Conservation (phyloP, 2,888 invertebrate genomes). For the Notodonta ziczac region DNA sequence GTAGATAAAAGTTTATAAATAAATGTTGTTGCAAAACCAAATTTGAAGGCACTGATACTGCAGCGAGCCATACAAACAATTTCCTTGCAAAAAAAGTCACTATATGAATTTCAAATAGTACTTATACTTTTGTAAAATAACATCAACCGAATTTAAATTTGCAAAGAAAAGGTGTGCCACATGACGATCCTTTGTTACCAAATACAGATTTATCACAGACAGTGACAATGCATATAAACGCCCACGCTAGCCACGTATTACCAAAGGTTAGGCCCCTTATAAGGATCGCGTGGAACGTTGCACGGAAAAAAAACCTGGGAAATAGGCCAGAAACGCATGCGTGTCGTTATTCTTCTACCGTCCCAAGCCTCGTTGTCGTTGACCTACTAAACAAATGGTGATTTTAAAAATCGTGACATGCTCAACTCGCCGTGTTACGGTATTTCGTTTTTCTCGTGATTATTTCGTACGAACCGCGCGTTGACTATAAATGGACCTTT, state of each 20-base stretch:
- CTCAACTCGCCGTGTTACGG: slow-evolving; percentile 45
- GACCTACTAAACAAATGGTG: slow-evolving; percentile 56
- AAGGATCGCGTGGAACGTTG: slow-evolving; percentile 41
- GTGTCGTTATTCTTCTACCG: slow-evolving; percentile 50
- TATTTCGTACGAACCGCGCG: slow-evolving; percentile 42
- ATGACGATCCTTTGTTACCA: background rate
- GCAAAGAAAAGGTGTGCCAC: background rate
- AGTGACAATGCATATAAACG: slow-evolving; percentile 11
- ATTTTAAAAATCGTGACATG: slow-evolving; percentile 58
- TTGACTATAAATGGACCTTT: slow-evolving; percentile 46
- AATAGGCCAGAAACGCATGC: slow-evolving; percentile 51
- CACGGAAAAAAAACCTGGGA: slow-evolving; percentile 44
- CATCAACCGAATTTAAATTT: background rate
- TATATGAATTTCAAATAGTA: too few relatives aligned
- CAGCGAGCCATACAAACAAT: too few relatives aligned
- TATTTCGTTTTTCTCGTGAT: slow-evolving; percentile 48
- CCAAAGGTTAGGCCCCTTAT: slow-evolving; percentile 30
- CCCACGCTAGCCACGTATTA: slow-evolving; percentile 15
- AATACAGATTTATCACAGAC: slow-evolving; percentile 1
- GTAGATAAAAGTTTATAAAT: too few relatives aligned
- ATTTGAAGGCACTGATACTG: too few relatives aligned
- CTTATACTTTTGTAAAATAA: background rate
- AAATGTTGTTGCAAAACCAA: too few relatives aligned
- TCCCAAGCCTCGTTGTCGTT: slow-evolving; percentile 55
- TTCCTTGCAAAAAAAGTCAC: too few relatives aligned